Base-by-base conservation (phyloP, 2,888 invertebrate species). In the Galerucella pusilla region DNA sequence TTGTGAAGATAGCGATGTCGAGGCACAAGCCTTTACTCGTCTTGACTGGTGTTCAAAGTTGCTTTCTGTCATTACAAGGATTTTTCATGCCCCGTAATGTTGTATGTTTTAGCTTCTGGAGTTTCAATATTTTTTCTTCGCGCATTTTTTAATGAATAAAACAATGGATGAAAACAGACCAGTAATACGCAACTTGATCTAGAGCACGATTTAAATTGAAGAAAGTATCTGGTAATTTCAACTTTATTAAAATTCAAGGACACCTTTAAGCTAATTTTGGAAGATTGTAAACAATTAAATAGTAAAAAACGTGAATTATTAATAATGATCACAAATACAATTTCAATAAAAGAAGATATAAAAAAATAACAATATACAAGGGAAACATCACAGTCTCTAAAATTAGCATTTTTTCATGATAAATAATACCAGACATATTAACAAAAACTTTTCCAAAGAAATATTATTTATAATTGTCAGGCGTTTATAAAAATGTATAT, bases 331-430 rank as follows among this genome's bases (percentile, higher is more conserved):
- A 63, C 70, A 70, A 61, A 52, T 52, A 63, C 49, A 54, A 49
- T 52, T 63, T n/a, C 42, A 63, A 63, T 63, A 46, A 70, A 70
- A 70, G 60, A 57, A 28, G 60, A 20, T 61, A 69, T 57, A 69
- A 69, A 69, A 28, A 69, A 69, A 14, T 69, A 69, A 69, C 69
- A 60, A 60, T 49, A 20, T 59, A 68, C 61, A 61, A 59, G n/a
- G 60, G 60, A 61, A 46, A 70, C 70, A 70, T 70, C 70, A 70
- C 70, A 70, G 70, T 63, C 49, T 70, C 70, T 61, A 70, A 70
- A 70, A 63, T 68, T 63, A 63, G 49, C 16, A 66, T 2, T 46
- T 59, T 59, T 59, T 16, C 16, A 10, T 10, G 11, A 59, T 59
- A 20, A 59, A 59, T 59, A 16, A 59, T 59, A 20, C 59, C 59